phyloP scores from a whole-genome alignment of 2,797 vertebrate species.

The Premnoplex brunnescens region DNA sequence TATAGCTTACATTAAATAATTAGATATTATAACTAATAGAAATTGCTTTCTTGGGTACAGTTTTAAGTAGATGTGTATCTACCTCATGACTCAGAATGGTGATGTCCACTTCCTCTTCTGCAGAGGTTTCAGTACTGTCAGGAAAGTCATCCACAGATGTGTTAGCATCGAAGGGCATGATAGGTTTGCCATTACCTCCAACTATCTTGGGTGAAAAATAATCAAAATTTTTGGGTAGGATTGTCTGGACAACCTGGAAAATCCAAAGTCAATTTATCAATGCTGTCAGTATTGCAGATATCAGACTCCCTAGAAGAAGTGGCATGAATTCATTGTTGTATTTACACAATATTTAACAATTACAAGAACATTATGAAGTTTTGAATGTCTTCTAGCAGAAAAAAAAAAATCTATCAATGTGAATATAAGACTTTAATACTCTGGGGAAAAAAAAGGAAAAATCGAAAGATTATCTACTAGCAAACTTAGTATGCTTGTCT shows the following conservation, averaged over 20 bases:
- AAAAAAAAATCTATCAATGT: neutral
- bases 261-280: neutral
- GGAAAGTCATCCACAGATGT: slow-evolving; percentile 73
- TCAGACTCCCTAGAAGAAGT: neutral
- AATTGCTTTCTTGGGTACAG: neutral
- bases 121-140: slow-evolving; percentile 73
- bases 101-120: slow-evolving; percentile 84
- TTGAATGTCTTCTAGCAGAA: neutral
- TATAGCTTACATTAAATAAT: neutral
- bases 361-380: neutral
- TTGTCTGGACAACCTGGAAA: slow-evolving; percentile 84
- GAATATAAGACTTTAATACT: accelerated
- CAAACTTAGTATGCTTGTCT: neutral
- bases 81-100: slow-evolving; percentile 86
- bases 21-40: neutral
- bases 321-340: neutral
- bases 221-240: slow-evolving; percentile 77
- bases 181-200: slow-evolving; percentile 75
- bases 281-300: neutral
- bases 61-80: neutral
- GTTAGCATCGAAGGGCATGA: slow-evolving; percentile 45
- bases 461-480: neutral
- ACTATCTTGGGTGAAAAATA: slow-evolving; percentile 74
- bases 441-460: neutral
- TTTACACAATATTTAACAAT: neutral